Percentiles rank a stretch among this genome's conserved stretches.
phyloP scores from a whole-genome alignment of 2,113 vertebrate species.

The Oostethus manadensis region DNA sequence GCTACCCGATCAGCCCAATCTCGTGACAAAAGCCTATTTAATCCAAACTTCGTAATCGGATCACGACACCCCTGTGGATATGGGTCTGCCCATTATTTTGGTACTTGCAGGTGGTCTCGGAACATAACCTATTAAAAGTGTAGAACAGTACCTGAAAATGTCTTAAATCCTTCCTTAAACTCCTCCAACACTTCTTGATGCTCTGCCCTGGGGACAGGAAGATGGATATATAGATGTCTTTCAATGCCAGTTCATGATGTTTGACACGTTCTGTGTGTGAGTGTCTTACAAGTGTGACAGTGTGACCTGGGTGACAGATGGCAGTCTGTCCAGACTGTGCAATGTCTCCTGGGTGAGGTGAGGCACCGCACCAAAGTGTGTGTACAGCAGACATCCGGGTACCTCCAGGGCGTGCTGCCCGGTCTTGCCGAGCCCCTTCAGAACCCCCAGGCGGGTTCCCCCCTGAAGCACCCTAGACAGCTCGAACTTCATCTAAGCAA shows the following conservation, averaged over 20 bases:
- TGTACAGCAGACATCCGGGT: constrained; percentile 88
- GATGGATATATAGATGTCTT: background rate
- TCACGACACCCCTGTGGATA: no score
- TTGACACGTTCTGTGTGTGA: background rate
- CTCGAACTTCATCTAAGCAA: constrained; percentile 73
- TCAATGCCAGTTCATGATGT: background rate
- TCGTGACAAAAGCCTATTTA: no score
- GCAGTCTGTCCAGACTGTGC: constrained; percentile 69
- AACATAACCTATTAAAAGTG: background rate
- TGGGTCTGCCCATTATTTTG: no score
- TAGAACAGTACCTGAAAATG: constrained; percentile 83
- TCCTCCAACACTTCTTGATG: constrained; percentile 89
- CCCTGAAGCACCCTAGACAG: constrained; percentile 73
- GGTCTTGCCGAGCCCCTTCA: constrained; percentile 73
- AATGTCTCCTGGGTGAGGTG: constrained; percentile 87
- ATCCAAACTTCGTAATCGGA: no score
- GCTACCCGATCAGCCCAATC: no score
- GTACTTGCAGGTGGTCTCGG: no score
- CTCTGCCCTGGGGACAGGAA: constrained; percentile 74
- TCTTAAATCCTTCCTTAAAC: constrained; percentile 85
- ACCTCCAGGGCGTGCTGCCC: constrained; percentile 71
- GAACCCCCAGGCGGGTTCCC: constrained; percentile 78
- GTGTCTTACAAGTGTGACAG: constrained; percentile 77
- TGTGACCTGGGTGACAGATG: constrained; percentile 79
- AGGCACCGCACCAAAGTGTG: constrained; percentile 81